Evolutionary conservation across 2,113 vertebrate species (phyloP), one percentile per base, ranked within the genome.

Genomic region (Nasalis larvatus): DNA sequence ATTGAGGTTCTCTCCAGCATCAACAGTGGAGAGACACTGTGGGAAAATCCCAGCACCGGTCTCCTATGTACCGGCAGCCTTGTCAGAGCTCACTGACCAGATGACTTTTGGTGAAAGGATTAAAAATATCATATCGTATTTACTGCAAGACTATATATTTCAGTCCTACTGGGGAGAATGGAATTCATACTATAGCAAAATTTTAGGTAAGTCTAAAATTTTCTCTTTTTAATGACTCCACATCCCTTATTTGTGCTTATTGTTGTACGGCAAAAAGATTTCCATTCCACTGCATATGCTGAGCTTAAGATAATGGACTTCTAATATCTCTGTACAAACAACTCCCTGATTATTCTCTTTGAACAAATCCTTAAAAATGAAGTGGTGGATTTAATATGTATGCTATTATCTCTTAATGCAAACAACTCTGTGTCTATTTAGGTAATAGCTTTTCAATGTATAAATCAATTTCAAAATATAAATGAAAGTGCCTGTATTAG

Each of bases 81-180:
- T 99, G n/a, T 99, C 99, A 0, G 98, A 99, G 89, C 98, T 99
- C 96, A 98, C 98, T 0, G 99, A 99, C 97, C 91, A 12, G 66
- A 98, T 99, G 99, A 97, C 98, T 47, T 99, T 99, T 20, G 6
- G 40, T 0, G 98, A 99, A 96, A 98, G 99, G 91, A 95, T 99
- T 40, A 98, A 98, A 97, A 99, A 99, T 63, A 82, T 96, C 0
- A 0, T 99, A 23, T 99, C 98, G 23, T 99, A 99, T 86, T 37
- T 88, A 30, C 71, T 99, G 52, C 98, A 99, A 97, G 99, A 99
- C 86, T 98, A 96, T 0, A 69, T 99, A 96, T 98, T 99, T 97
- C 98, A 77, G 10, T 98, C 82, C 49, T 98, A 97, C 78, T 99
- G 98, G 98, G 97, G 97, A 98, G 93, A 98, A 42, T 99, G 98